Conservation (phyloP, 53 echinoderm and acorn worm species). For the Stichopus horrens region DNA sequence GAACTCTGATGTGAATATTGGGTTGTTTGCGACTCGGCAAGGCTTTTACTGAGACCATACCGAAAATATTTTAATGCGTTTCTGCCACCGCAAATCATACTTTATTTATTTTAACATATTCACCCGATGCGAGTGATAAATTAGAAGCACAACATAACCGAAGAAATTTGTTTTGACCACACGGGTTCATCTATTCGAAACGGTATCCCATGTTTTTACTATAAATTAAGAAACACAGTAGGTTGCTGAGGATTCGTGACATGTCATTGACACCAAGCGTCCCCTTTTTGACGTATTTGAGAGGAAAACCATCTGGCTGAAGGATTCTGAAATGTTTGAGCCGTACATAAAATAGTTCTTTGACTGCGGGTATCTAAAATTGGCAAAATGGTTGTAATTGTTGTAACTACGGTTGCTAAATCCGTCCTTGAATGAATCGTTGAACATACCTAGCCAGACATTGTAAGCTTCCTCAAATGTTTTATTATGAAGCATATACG, state of each 20-base stretch:
- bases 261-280: constrained; percentile 29
- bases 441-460: not conserved
- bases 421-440: constrained; percentile 5
- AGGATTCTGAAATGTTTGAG: constrained; percentile 13
- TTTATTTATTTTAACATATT: constrained; percentile 46
- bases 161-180: constrained; percentile 35
- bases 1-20: constrained; percentile 10
- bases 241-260: constrained; percentile 10
- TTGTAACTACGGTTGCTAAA: constrained; percentile 5
- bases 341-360: constrained; percentile 13
- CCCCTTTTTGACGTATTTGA: constrained; percentile 5
- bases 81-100: constrained; percentile 30
- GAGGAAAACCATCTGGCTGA: constrained; percentile 36
- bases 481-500: not conserved
- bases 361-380: not conserved
- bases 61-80: constrained; percentile 25
- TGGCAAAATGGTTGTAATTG: not conserved
- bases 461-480: not conserved
- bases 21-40: not conserved
- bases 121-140: constrained; percentile 19
- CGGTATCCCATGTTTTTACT: constrained; percentile 33
- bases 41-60: not conserved
- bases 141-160: constrained; percentile 22
- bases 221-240: constrained; percentile 31
- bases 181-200: not conserved